Base-by-base conservation (phyloP, 2,888 invertebrate genomes). In the Muscina levida region DNA sequence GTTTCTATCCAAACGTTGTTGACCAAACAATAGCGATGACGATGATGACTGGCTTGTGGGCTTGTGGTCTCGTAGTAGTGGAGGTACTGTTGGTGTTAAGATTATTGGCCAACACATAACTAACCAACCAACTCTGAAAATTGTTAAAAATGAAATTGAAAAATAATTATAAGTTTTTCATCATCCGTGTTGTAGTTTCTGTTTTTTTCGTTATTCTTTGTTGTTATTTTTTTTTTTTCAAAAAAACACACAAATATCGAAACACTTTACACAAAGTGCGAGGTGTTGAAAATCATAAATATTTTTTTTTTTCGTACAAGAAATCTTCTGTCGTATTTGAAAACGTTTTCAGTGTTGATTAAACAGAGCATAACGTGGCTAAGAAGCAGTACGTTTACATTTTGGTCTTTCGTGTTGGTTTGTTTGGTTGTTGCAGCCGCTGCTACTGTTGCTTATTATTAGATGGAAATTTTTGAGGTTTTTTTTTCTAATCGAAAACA, bases 101-200 rank as follows among this genome's bases (percentile, higher is more conserved):
- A n/a, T n/a, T n/a, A 44, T 44, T 53, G 24, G 53, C 53, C 53
- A 53, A 53, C 5, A 46, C 48, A 44, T 44, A 8, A 10, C 48
- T 48, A 44, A 13, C 44, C 10, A 37, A 6, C 37, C 10, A 37
- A 37, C 37, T n/a, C n/a, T n/a, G 8, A 44, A 46, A 46, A 46
- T 57, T 31, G 17, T 3, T 57, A 42, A 72, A 48, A 79, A 46
- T 48, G 22, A 51, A 76, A 78, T 76, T 76, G 70, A 77, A 81
- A 77, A 81, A 74, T 77, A 81, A 81, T 77, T 81, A 81, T 72
- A 77, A 74, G 53, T 77, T 77, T 59, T 77, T 74, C 74, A 65
- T 66, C 53, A 68, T 68, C 67, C 48, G 56, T 44, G 57, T 44
- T 46, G 31, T 39, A 42, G 31, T 5, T 3, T 31, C 31, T n/a